Base-by-base conservation (phyloP, 2,797 vertebrate genomes). In the Xiphorhynchus erythropygius region DNA sequence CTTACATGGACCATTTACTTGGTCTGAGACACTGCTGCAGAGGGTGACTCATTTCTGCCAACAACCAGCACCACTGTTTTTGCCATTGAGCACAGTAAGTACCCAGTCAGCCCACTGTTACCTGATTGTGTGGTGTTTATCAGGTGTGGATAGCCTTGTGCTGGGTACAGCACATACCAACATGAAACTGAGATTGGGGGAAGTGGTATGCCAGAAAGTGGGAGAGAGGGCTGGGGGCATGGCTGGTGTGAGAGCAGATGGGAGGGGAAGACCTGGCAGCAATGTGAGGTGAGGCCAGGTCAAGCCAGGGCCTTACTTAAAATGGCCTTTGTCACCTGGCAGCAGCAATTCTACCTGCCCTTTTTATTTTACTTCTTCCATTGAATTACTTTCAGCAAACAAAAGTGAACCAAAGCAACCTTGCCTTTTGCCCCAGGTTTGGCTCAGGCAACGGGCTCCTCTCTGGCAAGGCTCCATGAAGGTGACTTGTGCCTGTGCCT, bases 341-440 rank as follows among this genome's bases (percentile, higher is more conserved):
- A 96, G 60, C 81, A 80, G 49, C 56, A 89, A 71, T 74, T 63
- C 79, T 77, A 50, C 52, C 13, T 50, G 35, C 39, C 65, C 14
- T 59, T 89, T 93, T 89, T 52, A 47, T 89, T 87, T 90, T 37
- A 59, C 27, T 30, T 92, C 65, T 87, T 71, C 89, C 39, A 1
- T 52, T 75, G 44, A 94, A 81, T 79, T 84, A 21, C 67, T 78
- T 84, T 86, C 55, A 88, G 75, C 85, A 95, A 97, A 94, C 70
- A 86, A 62, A 37, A 60, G 14, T 37, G 79, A 93, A 93, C 83
- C 18, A 37, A 84, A 94, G 42, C 11, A 30, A 42, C 73, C 33
- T 10, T 81, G 80, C 83, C 74, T 88, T 92, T 96, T 93, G 74
- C 44, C 47, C 73, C 0, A 1, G 44, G 5, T 80, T 93, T 94